Evolutionary conservation across 2,888 invertebrate genomes (phyloP), one percentile per base, ranked within the genome.

Genomic region (Archaeoteleia sp.): DNA sequence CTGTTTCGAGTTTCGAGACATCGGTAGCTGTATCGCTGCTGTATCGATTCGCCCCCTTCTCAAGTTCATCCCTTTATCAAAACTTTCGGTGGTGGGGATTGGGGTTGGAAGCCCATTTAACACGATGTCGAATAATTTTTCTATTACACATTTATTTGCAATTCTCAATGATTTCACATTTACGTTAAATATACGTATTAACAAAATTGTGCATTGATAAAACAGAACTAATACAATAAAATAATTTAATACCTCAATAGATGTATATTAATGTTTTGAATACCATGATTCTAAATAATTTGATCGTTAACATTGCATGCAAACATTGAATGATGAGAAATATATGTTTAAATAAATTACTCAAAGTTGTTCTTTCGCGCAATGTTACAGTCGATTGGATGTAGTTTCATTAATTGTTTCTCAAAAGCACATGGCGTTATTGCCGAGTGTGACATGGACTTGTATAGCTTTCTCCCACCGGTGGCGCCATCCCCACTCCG

Each of bases 11-110:
- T 82, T 83, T 83, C 81, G 80, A 82, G 82, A 81, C 81, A 81
- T 83, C 75, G 76, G 73, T 75, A 73, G 80, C 77, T 83, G 83
- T 83, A 83, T 83, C 83, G 82, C 63, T 74, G 80, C 82, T 83
- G 82, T 84, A 84, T 84, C 83, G 84, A 84, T 84, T 84, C 79
- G 78, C 54, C 81, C 81, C 80, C 78, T n/a, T 72, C 77, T 65
- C 34, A 45, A 43, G 34, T 13, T 46, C 67, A 57, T 57, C 51
- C 65, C 49, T 65, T 63, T 53, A 54, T 58, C 65, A 62, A 61
- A 66, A 42, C 40, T 42, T 63, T 54, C 57, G 32, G 40, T 74
- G 73, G 79, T 73, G 74, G 78, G 75, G 62, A 48, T 37, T 20
- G 43, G 63, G 55, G 42, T 49, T 51, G 66, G 63, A 70, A 75